phyloP scores from a whole-genome alignment of 2,797 vertebrate genomes.

The Naso thynnoides region DNA sequence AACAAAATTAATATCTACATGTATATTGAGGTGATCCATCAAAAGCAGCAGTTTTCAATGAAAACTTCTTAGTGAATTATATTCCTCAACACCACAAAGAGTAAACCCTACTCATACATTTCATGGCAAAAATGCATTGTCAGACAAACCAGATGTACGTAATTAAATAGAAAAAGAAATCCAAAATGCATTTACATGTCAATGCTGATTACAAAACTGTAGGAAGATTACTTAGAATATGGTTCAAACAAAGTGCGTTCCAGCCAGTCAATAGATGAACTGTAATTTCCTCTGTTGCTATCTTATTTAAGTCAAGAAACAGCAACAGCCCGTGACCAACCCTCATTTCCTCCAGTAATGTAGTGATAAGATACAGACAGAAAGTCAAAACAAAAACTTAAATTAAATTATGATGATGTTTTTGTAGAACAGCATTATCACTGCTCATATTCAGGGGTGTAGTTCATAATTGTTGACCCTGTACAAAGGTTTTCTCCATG shows the following conservation, averaged over 20 bases:
- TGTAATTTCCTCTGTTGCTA: slow-evolving; percentile 43
- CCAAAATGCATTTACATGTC: neutral
- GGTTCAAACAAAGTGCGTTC: neutral
- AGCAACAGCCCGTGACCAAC: slow-evolving; percentile 38
- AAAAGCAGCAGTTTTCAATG: neutral
- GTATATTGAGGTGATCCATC: neutral
- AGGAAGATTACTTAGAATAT: neutral
- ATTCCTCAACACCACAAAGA: neutral
- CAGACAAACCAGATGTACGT: neutral
- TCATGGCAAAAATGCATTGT: neutral
- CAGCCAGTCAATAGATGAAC: slow-evolving; percentile 6
- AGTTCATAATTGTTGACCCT: no score
- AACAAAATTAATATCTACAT: slow-evolving; percentile 1
- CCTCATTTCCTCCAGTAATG: slow-evolving; percentile 52
- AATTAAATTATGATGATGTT: slow-evolving; percentile 28
- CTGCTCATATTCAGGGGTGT: neutral
- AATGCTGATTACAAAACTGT: neutral
- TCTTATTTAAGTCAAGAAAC: slow-evolving; percentile 42
- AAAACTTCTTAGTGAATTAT: neutral
- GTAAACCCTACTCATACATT: neutral
- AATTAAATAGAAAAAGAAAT: neutral
- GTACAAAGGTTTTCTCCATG: no score
- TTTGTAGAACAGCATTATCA: slow-evolving; percentile 1
- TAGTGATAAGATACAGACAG: slow-evolving; percentile 45
- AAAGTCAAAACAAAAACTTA: slow-evolving; percentile 52